Conservation (phyloP, 64 coral and sea anemone species). For the Pocillopora verrucosa region DNA sequence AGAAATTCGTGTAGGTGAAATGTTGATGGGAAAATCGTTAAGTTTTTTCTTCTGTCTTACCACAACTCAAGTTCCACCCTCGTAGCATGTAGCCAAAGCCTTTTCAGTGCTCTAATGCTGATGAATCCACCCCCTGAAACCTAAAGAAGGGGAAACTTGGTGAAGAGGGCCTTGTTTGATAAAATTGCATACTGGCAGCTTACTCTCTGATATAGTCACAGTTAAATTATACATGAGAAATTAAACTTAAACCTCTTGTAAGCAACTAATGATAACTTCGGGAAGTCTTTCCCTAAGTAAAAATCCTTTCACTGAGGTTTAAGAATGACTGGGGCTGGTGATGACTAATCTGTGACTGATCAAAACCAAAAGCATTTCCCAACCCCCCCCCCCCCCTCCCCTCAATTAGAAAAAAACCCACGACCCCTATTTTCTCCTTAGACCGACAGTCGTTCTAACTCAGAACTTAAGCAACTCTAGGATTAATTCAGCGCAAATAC, state of each 20-base stretch:
- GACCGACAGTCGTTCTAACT: too few relatives aligned
- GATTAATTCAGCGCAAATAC: not conserved
- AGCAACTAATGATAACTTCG: not conserved
- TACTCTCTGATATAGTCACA: constrained; percentile 50
- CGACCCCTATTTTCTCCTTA: too few relatives aligned
- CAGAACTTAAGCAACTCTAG: too few relatives aligned
- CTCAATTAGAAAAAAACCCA: too few relatives aligned
- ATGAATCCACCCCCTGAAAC: constrained; percentile 35
- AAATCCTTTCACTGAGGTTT: too few relatives aligned
- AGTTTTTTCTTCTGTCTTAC: constrained; percentile 10
- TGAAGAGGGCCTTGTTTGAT: not conserved
- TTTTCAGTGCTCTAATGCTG: constrained; percentile 37
- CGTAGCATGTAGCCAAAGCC: constrained; percentile 46
- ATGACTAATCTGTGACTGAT: too few relatives aligned
- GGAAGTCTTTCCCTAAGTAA: not conserved
- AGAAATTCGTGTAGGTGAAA: too few relatives aligned
- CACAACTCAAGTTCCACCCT: constrained; percentile 70
- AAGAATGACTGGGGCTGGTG: too few relatives aligned
- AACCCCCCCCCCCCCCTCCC: too few relatives aligned
- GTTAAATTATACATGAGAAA: not conserved
- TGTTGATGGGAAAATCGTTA: too few relatives aligned
- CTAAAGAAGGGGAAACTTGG: not conserved
- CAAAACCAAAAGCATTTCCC: too few relatives aligned
- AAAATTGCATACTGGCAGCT: constrained; percentile 14
- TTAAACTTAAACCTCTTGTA: not conserved